Conservation (phyloP, 1,140 invertebrate genomes). For the Drosophila gunungcola region DNA sequence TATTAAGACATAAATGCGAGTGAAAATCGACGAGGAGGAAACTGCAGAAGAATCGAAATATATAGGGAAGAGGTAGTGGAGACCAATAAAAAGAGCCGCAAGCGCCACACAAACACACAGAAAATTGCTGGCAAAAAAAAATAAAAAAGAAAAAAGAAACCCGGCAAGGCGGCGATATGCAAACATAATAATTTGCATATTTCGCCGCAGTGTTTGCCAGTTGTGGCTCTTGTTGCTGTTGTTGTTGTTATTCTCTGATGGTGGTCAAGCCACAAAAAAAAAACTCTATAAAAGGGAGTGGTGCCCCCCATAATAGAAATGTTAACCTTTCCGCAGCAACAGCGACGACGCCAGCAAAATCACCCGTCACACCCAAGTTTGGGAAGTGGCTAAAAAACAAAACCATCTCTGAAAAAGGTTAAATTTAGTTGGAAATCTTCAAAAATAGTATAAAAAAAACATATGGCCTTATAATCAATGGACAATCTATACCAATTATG, state of each 20-base stretch:
- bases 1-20: conserved; percentile 69
- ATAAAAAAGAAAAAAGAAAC: conserved; percentile 5
- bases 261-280: conserved; percentile 43
- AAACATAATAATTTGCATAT: conserved; percentile 68
- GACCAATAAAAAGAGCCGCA: conserved; percentile 53
- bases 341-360: conserved; percentile 6
- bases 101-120: conserved; percentile 39
- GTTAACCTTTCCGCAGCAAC: conserved; percentile 43
- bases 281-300: conserved; percentile 51
- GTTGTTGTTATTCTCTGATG: conserved; percentile 31
- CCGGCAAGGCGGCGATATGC: conserved; percentile 47
- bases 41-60: conserved; percentile 25
- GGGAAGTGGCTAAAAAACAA: conserved; percentile 7
- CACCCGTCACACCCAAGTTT: conserved; percentile 30
- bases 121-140: conserved; percentile 15
- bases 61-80: conserved; percentile 11
- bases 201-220: conserved; percentile 44
- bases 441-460: neutral
- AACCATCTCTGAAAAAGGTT: conserved; percentile 8
- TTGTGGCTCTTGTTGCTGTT: conserved; percentile 7
- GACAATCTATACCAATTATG: neutral
- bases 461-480: no score
- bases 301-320: conserved; percentile 58
- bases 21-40: conserved; percentile 11
- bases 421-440: conserved; percentile 3